These are phyloP conservation scores for Whitmania pigra DNA, from an alignment of 1,140 invertebrate genomes.

Conservation along the genomic window DNA sequence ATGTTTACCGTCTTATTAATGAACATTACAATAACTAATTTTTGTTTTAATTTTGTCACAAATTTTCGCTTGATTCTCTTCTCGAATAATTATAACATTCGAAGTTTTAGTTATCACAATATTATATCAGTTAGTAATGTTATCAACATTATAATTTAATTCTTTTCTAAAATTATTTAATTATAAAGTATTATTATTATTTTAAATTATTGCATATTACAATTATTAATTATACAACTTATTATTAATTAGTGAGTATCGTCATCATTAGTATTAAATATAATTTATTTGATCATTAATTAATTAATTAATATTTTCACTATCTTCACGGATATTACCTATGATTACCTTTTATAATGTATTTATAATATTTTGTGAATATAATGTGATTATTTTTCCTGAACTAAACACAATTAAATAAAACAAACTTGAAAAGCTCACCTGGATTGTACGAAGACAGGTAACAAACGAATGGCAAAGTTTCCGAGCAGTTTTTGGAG, in stretches of 20 bases:
- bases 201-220: background rate
- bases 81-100: background rate
- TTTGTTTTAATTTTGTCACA: no score
- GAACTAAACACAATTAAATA: no score
- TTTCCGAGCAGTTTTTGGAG: background rate
- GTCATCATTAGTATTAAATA: background rate
- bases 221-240: background rate
- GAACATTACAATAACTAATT: no score
- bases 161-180: no score
- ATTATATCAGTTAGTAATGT: no score
- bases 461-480: conserved; percentile 1
- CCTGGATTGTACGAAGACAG: background rate
- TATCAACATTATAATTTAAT: no score
- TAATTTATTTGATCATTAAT: background rate
- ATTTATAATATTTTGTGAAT: no score
- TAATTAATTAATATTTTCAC: background rate
- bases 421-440: background rate
- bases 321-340: no score
- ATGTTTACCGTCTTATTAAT: no score
- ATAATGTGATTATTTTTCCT: no score
- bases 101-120: no score
- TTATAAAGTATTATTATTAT: background rate
- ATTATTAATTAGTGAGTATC: background rate
- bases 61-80: background rate
- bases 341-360: no score